These are phyloP conservation scores for Macrosteles quadrilineatus DNA, from an alignment of 1,140 invertebrate species.

Conservation along the genomic window DNA sequence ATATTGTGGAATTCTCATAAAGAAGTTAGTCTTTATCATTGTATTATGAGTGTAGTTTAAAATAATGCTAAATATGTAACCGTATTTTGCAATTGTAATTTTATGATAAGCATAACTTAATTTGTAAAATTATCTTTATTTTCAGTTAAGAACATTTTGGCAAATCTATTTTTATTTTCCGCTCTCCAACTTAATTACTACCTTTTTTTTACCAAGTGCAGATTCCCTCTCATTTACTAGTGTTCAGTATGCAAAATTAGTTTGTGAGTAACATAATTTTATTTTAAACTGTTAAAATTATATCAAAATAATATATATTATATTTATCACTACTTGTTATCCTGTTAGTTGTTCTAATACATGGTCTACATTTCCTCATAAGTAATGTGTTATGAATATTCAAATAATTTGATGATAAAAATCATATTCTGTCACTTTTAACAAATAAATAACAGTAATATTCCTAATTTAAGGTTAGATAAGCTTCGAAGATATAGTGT, in stretches of 20 bases:
- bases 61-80: conserved; percentile 17
- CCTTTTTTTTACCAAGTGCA: neutral
- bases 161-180: conserved; percentile 14
- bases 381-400: conserved; percentile 26
- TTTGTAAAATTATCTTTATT: conserved; percentile 9
- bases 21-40: conserved; percentile 21
- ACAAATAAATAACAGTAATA: conserved; percentile 20
- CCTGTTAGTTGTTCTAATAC: conserved; percentile 19
- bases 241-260: neutral
- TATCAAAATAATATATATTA: conserved; percentile 12
- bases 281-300: conserved; percentile 7
- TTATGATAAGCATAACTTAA: neutral
- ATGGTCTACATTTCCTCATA: conserved; percentile 15
- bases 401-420: conserved; percentile 5
- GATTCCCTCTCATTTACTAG: neutral
- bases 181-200: conserved; percentile 24
- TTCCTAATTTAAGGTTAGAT: conserved; percentile 20
- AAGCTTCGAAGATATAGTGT: neutral
- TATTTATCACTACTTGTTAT: conserved; percentile 15
- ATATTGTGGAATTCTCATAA: conserved; percentile 27
- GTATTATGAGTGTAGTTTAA: conserved; percentile 31
- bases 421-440: conserved; percentile 27
- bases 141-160: neutral
- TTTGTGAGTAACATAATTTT: neutral
- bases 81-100: conserved; percentile 1